Evolutionary conservation across 2,797 vertebrate species (phyloP), one percentile per base, ranked within the genome.

Genomic region (Rhinogobio ventralis): DNA sequence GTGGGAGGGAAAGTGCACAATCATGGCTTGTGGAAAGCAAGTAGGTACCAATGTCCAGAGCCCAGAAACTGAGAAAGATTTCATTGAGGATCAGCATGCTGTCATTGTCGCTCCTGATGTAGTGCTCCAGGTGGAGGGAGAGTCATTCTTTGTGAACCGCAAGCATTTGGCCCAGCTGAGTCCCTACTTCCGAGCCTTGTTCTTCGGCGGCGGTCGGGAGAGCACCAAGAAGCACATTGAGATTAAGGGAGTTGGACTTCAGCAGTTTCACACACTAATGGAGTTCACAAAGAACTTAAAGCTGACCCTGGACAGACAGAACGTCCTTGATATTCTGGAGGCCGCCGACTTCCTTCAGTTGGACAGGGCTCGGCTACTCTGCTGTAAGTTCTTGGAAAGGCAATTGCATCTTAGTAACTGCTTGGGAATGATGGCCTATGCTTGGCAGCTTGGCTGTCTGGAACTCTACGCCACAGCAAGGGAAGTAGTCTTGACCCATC

Each of bases 391-490:
- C 86, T 90, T 98, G 84, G 96, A 97, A 87, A 90, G 97, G 36
- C 95, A 97, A 90, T 91, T 98, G 78, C 96, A 96, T 57, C 88
- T 96, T 67, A 96, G 94, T 72, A 98, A 97, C 92, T 97, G 97
- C 87, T 89, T 98, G 91, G 95, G 96, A 53, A 94, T 97, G 93
- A 95, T 97, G 96, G 91, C 90, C 19, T 97, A 95, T 8, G 94
- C 96, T 0, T 96, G 95, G 95, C 94, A 91, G 19, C 94, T 94
- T 74, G 95, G 95, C 53, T 97, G 95, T 64, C n/a, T 36, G n/a
- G 94, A 94, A 51, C 94, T 98, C 20, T 91, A 94, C 3, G 46
- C 42, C 0, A 94, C 94, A 11, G 96, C 97, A 0, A 85, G 93
- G 39, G 92, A 93, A 0, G 97, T 98, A 83, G 95, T 89, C 10